Evolutionary conservation across 1,140 invertebrate genomes (phyloP).

Genomic region (Drosophila quadrilineata): DNA sequence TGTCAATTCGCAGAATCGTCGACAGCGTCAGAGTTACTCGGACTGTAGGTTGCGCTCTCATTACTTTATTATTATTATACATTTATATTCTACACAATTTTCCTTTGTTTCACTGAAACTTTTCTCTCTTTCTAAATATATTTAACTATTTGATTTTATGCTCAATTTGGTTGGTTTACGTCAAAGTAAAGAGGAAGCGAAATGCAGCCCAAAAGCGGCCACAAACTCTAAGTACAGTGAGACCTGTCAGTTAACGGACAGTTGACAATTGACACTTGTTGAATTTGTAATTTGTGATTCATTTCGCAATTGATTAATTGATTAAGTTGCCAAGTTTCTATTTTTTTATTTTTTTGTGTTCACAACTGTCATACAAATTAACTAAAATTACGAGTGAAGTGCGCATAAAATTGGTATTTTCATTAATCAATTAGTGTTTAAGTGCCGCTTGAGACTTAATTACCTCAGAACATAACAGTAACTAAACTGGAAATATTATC

Average conservation of each 20-base stretch:
- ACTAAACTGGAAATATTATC: too few relatives aligned
- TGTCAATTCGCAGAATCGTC: slow-evolving; percentile 63
- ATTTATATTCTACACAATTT: not conserved
- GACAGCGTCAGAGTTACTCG: slow-evolving; percentile 22
- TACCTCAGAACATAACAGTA: too few relatives aligned
- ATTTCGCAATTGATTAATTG: slow-evolving; percentile 24
- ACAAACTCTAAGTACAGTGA: slow-evolving; percentile 13
- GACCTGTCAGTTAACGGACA: slow-evolving; percentile 11
- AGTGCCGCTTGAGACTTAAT: not conserved
- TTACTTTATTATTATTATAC: slow-evolving; percentile 32
- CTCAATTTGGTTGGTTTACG: slow-evolving; percentile 72
- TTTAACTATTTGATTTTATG: slow-evolving; percentile 41
- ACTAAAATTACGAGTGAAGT: not conserved
- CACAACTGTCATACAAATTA: not conserved
- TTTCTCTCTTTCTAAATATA: slow-evolving; percentile 10
- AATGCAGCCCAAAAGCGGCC: slow-evolving; percentile 8
- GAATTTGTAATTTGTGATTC: slow-evolving; percentile 14
- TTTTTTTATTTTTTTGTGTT: not conserved
- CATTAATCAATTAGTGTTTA: not conserved
- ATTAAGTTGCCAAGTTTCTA: not conserved
- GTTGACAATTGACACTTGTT: not conserved
- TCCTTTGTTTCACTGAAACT: not conserved
- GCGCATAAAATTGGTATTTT: not conserved
- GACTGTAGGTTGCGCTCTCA: slow-evolving; percentile 65
- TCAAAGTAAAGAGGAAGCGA: slow-evolving; percentile 56